Evolutionary conservation across 2,888 invertebrate species (phyloP), one percentile per base, ranked within the genome.

Genomic region (Drosophila kokeensis): DNA sequence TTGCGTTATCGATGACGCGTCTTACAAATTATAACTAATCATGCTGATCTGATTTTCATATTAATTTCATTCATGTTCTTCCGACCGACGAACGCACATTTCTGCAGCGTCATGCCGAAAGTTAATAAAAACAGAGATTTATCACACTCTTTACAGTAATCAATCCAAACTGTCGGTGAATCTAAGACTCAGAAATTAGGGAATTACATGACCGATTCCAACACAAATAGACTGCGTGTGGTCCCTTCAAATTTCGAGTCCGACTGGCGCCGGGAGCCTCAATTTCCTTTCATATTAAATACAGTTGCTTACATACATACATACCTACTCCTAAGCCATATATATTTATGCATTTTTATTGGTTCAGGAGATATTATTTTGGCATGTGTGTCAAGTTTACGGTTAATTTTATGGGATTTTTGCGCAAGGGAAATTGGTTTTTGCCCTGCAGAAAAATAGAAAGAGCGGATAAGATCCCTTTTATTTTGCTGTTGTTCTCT

Each of bases 71-170:
- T 89, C 85, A 83, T 77, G 70, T 79, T 79, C 76, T 74, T 68
- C 69, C 86, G 80, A 72, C 79, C 52, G 45, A 18, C 49, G 48
- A 29, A 18, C 24, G 32, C 55, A 30, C 34, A 21, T 45, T 27
- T 84, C 54, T 60, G 91, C 89, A 57, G 59, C 69, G 82, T 90
- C 91, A 91, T 89, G 74, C 74, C 78, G 80, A 91, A 90, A 91
- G 87, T 90, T 90, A 91, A 91, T 90, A 87, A 90, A 83, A 87
- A 88, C 88, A 87, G 81, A 82, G 82, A 91, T 91, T 91, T 91
- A 91, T 91, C 90, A 91, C 90, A 91, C 91, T 87, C 90, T 78
- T 86, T 81, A 89, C 80, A 90, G 82, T 83, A 89, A 89, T 82
- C 82, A 83, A 83, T 80, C 76, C 86, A 69, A 70, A 75, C 81